A percentile compares a stretch with the other conserved stretches of the same genome.
phyloP scores from a whole-genome alignment of 1,140 invertebrate genomes.

The Drosophila dunni region DNA sequence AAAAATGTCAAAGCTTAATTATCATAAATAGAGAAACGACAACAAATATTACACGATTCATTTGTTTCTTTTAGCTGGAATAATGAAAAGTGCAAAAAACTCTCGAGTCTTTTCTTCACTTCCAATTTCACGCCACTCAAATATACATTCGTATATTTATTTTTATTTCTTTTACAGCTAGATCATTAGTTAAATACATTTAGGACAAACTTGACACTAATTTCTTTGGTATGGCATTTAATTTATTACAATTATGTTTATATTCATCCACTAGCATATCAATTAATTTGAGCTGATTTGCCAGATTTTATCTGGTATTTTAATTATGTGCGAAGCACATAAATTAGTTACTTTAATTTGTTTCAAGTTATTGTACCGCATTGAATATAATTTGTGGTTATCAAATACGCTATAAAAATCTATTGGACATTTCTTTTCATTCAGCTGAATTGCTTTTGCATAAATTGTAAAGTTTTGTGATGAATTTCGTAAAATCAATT shows the following conservation, averaged over 20 bases:
- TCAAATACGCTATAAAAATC: neutral
- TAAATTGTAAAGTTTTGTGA: neutral
- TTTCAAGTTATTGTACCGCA: neutral
- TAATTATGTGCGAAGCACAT: constrained; percentile 34
- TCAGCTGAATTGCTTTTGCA: constrained; percentile 1
- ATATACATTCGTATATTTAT: neutral
- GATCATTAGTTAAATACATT: constrained; percentile 50
- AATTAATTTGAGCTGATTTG: constrained; percentile 32
- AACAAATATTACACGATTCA: constrained; percentile 77
- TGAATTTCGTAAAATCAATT: constrained; percentile 10
- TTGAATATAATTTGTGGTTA: neutral
- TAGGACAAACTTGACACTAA: constrained; percentile 44
- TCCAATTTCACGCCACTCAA: constrained; percentile 17
- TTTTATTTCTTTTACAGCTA: constrained; percentile 14
- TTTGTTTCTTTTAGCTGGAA: constrained; percentile 60
- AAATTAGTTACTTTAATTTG: constrained; percentile 15
- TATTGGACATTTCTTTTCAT: neutral
- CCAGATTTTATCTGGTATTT: constrained; percentile 15
- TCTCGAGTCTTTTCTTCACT: constrained; percentile 1
- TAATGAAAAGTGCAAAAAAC: constrained; percentile 39
- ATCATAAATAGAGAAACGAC: constrained; percentile 79
- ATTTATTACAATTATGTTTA: constrained; percentile 45
- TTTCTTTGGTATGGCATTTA: constrained; percentile 43
- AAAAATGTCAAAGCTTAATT: constrained; percentile 80
- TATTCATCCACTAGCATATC: constrained; percentile 12